Conservation (phyloP, 2,888 invertebrate species). For the Tachina grossa region DNA sequence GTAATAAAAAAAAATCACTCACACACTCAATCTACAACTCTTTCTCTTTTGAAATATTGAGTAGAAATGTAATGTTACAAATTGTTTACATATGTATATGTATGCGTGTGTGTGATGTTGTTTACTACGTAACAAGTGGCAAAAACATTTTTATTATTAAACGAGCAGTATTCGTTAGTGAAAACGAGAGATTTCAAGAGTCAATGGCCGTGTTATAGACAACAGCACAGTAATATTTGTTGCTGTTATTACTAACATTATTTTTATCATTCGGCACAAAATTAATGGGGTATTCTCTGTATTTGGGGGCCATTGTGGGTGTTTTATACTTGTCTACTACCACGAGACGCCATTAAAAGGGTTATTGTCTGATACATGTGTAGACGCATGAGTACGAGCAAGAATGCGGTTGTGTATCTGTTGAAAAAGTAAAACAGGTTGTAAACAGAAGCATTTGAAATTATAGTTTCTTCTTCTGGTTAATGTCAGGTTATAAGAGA, state of each 20-base stretch:
- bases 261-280: constrained; percentile 34
- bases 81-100: constrained; percentile 24
- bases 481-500: constrained; percentile 5
- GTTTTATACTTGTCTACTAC: constrained; percentile 65
- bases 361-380: constrained; percentile 74
- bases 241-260: constrained; percentile 38
- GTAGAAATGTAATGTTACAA: constrained; percentile 1
- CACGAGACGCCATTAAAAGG: constrained; percentile 81
- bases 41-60: constrained; percentile 36
- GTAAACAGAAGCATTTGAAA: constrained; percentile 1
- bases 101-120: background rate
- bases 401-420: constrained; percentile 74
- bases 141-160: constrained; percentile 27
- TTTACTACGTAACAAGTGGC: constrained; percentile 59
- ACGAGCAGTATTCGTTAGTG: background rate
- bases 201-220: constrained; percentile 72
- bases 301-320: constrained; percentile 32
- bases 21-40: constrained; percentile 43
- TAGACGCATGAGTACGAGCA: background rate
- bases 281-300: constrained; percentile 17
- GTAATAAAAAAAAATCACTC: constrained; percentile 70
- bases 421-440: constrained; percentile 67
- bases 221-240: constrained; percentile 15
- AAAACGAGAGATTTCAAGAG: constrained; percentile 59
- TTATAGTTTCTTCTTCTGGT: constrained; percentile 1